Base-by-base conservation (phyloP, 2,113 vertebrate genomes). In the Pachypanchax playfairii region DNA sequence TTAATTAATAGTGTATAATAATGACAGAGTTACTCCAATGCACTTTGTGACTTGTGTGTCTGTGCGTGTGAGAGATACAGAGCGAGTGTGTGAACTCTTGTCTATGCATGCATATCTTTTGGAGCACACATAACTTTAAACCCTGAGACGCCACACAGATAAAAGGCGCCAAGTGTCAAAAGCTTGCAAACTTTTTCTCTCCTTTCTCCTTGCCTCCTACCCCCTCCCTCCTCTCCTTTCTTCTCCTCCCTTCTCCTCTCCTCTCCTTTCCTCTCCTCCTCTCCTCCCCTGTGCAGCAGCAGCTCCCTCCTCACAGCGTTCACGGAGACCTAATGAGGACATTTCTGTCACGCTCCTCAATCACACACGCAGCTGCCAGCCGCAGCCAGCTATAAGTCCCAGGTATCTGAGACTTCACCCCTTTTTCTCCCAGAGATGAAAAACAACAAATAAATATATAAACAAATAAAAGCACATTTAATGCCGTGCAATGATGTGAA, bases 281-380 rank as follows among this genome's bases (percentile, higher is more conserved):
- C 68, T 60, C 59, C 58, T 65, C 55, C 63, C 41, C 59, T 75
- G 80, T 57, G 80, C 77, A 61, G 56, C 77, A 61, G 56, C 73
- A 39, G 59, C 52, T 64, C 64, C 79, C 83, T 86, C 88, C 85
- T 88, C 78, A 61, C 83, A 63, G 65, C 82, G 82, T 90, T 88
- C 88, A 82, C 75, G 82, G 82, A 86, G 83, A 87, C 87, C 90
- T 91, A 93, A 93, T 92, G 90, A 92, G 92, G 89, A 91, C 90
- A 90, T 91, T 90, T 89, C 91, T 91, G 91, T 92, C 91, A 91
- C 81, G 77, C 82, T 87, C 83, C 89, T 92, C 91, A 91, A 91
- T 92, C 92, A 87, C 83, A 84, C 50, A 13, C 87, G 46, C 83
- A 77, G 85, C 70, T 87, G 80, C 87, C 75, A 87, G 74, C 81